A percentile compares a stretch with the other conserved stretches of the same genome.
phyloP scores from a whole-genome alignment of 1,140 invertebrate genomes.

The Drosophila murphyi region DNA sequence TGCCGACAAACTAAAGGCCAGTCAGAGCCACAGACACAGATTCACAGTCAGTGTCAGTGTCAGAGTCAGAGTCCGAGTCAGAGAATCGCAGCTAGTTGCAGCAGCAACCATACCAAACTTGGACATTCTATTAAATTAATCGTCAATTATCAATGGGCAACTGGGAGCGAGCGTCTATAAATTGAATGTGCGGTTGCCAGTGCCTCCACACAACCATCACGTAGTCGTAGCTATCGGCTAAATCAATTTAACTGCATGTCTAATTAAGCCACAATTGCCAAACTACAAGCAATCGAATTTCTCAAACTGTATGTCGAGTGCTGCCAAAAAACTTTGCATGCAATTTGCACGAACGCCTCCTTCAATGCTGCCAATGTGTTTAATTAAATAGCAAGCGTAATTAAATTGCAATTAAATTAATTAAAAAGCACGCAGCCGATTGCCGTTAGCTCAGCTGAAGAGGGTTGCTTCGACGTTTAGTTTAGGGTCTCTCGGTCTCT shows the following conservation, averaged over 20 bases:
- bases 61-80: neutral
- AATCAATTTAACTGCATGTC: slow-evolving; percentile 72
- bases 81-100: slow-evolving; percentile 11
- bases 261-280: slow-evolving; percentile 74
- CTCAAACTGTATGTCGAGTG: slow-evolving; percentile 32
- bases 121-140: slow-evolving; percentile 83
- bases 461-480: slow-evolving; percentile 45
- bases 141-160: slow-evolving; percentile 78
- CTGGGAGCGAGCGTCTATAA: slow-evolving; percentile 28
- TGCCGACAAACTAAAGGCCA: slow-evolving; percentile 57
- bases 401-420: slow-evolving; percentile 84
- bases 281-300: slow-evolving; percentile 41
- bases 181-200: slow-evolving; percentile 19
- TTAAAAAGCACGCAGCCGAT: slow-evolving; percentile 74
- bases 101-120: slow-evolving; percentile 64
- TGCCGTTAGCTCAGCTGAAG: slow-evolving; percentile 14
- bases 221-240: slow-evolving; percentile 42
- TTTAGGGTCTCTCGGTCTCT: slow-evolving; percentile 28
- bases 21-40: neutral
- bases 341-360: slow-evolving; percentile 47
- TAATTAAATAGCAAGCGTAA: slow-evolving; percentile 84
- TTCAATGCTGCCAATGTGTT: slow-evolving; percentile 67
- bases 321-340: slow-evolving; percentile 53
- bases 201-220: neutral
- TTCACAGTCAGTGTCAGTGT: neutral